Conservation (phyloP, 2,113 vertebrate species). For the Calypte anna region DNA sequence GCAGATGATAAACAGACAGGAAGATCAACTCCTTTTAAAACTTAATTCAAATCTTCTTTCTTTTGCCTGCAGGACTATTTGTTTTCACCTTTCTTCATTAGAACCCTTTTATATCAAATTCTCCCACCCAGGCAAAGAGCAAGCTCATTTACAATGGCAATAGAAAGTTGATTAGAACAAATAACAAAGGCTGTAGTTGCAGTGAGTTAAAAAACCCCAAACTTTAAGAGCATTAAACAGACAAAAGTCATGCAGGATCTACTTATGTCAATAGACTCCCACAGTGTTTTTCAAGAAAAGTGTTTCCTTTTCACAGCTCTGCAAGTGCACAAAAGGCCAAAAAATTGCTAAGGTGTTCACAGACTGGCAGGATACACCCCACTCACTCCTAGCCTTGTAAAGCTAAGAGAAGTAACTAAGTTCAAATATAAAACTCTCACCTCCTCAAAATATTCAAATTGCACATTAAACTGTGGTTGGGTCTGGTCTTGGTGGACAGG, state of each 20-base stretch:
- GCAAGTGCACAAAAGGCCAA: neutral
- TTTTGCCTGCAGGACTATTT: slow-evolving; percentile 15
- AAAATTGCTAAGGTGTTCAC: neutral
- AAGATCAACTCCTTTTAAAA: neutral
- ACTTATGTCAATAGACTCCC: neutral
- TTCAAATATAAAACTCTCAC: neutral
- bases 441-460: neutral
- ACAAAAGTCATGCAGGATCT: neutral
- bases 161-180: slow-evolving; percentile 29
- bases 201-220: neutral
- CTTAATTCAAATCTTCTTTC: slow-evolving; percentile 15
- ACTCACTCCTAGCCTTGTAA: neutral
- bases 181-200: neutral
- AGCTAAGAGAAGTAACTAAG: neutral
- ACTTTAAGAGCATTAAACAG: neutral
- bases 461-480: neutral
- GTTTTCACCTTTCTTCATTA: neutral
- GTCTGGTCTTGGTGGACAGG: neutral
- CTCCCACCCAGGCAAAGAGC: slow-evolving; percentile 12
- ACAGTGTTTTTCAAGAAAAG: neutral
- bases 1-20: neutral
- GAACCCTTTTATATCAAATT: neutral
- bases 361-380: neutral
- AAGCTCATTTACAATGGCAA: slow-evolving; percentile 25
- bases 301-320: neutral